Evolutionary conservation across 2,113 vertebrate genomes (phyloP).

Genomic region (Malurus cyaneus): DNA sequence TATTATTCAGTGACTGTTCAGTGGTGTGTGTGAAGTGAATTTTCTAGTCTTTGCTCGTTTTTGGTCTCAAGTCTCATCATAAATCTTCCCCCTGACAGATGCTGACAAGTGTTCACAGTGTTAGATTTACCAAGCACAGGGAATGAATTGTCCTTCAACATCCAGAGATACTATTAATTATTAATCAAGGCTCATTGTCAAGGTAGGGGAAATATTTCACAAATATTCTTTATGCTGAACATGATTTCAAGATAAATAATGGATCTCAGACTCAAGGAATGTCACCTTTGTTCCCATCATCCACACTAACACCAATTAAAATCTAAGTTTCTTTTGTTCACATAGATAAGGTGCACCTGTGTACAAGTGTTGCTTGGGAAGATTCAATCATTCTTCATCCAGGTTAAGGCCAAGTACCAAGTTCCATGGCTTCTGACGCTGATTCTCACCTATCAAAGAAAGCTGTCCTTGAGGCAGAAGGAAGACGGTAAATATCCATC

Average conservation of each 20-base stretch:
- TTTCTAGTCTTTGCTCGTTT: background rate
- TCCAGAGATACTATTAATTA: constrained; percentile 26
- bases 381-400: background rate
- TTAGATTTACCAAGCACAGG: background rate
- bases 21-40: background rate
- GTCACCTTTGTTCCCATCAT: background rate
- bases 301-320: background rate
- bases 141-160: background rate
- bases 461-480: background rate
- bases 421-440: background rate
- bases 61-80: background rate
- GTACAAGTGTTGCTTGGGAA: background rate
- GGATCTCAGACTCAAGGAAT: constrained; percentile 6
- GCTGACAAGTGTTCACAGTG: background rate
- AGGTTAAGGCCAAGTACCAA: background rate
- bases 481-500: background rate
- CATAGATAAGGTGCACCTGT: background rate
- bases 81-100: background rate
- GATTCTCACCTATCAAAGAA: background rate
- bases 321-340: background rate
- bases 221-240: background rate
- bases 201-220: background rate
- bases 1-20: background rate
- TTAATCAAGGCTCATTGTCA: constrained; percentile 22
- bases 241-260: constrained; percentile 10